These are phyloP conservation scores for Sander vitreus DNA, from an alignment of 2,113 vertebrate genomes.

Conservation along the genomic window DNA sequence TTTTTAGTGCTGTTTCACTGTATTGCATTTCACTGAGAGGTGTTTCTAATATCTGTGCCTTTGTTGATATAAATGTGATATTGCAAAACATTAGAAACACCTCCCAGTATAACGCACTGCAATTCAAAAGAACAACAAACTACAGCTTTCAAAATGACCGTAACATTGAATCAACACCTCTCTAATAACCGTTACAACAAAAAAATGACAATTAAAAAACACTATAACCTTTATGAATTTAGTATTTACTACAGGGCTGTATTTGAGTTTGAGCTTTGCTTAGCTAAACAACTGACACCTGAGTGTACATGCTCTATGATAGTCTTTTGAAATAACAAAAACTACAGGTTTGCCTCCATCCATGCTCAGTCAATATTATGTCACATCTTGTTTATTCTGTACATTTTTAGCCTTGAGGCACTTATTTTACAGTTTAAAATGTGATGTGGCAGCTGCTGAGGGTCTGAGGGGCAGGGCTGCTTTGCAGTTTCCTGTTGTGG, in stretches of 20 bases:
- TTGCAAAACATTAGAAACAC: neutral
- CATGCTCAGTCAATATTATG: conserved; percentile 7
- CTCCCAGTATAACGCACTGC: neutral
- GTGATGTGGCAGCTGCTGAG: conserved; percentile 16
- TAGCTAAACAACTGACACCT: neutral
- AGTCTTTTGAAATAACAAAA: conserved; percentile 7
- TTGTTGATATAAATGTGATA: neutral
- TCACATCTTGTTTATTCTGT: conserved; percentile 16
- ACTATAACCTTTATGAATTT: neutral
- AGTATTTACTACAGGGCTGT: neutral
- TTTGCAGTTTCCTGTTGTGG: conserved; percentile 56
- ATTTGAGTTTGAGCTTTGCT: neutral
- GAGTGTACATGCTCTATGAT: neutral
- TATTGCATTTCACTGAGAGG: neutral
- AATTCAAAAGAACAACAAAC: conserved; percentile 7
- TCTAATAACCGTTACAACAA: neutral
- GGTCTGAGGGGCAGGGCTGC: conserved; percentile 8
- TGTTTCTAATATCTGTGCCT: neutral
- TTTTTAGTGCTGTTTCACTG: neutral
- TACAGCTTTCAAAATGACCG: neutral
- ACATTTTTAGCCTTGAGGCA: conserved; percentile 8
- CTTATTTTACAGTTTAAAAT: conserved; percentile 6
- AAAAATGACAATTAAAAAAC: neutral
- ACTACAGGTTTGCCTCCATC: conserved; percentile 1
- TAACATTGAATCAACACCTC: neutral